Evolutionary conservation across 1,140 invertebrate species (phyloP).

Genomic region (Nymphalis io): DNA sequence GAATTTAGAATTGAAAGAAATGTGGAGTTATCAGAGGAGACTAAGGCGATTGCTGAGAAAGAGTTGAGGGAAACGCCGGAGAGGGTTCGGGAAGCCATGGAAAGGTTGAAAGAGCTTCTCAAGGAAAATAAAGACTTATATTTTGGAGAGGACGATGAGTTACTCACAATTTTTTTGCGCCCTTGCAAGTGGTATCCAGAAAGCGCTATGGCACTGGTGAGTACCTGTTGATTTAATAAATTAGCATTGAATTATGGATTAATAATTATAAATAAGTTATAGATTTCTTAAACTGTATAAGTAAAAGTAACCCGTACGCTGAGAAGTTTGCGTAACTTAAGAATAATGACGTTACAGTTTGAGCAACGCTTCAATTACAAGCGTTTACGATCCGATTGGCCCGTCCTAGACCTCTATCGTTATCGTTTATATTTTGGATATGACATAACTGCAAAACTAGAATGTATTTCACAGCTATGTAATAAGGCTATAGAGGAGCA

Average conservation of each 20-base stretch:
- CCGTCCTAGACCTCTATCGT: slow-evolving; percentile 29
- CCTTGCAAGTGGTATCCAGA: slow-evolving; percentile 91
- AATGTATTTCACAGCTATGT: slow-evolving; percentile 10
- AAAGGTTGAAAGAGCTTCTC: slow-evolving; percentile 83
- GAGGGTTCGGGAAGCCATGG: slow-evolving; percentile 82
- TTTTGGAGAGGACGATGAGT: slow-evolving; percentile 87
- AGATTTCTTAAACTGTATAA: background rate
- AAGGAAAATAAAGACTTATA: slow-evolving; percentile 84
- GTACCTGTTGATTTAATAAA: slow-evolving; percentile 46
- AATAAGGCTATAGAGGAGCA: background rate
- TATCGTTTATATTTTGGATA: slow-evolving; percentile 19
- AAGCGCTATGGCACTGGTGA: slow-evolving; percentile 87
- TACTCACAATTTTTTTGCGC: slow-evolving; percentile 87
- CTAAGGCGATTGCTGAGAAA: slow-evolving; percentile 82
- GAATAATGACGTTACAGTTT: slow-evolving; percentile 35
- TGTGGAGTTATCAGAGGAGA: slow-evolving; percentile 72
- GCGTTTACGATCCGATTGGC: slow-evolving; percentile 21
- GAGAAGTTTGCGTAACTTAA: slow-evolving; percentile 32
- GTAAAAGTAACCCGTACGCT: slow-evolving; percentile 8
- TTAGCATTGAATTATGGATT: background rate
- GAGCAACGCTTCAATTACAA: slow-evolving; percentile 31
- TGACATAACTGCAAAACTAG: slow-evolving; percentile 23
- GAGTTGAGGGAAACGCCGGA: slow-evolving; percentile 88
- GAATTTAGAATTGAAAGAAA: slow-evolving; percentile 72
- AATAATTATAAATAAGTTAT: background rate